Conservation (phyloP, 2,113 vertebrate genomes). For the Erythrocebus patas region DNA sequence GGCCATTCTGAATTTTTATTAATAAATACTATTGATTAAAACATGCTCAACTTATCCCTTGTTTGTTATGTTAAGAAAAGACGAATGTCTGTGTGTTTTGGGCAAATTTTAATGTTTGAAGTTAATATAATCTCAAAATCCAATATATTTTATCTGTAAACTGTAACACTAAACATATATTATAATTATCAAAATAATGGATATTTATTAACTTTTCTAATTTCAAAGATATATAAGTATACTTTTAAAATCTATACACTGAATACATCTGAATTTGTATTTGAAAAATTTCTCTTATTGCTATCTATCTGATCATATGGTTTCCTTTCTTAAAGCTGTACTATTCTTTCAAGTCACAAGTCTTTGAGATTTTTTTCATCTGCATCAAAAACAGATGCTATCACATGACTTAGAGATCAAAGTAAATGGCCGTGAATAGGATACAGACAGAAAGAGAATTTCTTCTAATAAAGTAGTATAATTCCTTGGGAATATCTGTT, state of each 20-base stretch:
- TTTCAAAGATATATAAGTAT: not conserved
- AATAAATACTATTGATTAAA: not conserved
- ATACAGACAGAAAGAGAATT: not conserved
- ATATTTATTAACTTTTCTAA: not conserved
- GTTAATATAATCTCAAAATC: not conserved
- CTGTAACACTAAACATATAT: not conserved
- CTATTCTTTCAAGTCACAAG: slow-evolving; percentile 34
- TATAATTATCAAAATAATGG: not conserved
- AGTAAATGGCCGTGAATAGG: not conserved
- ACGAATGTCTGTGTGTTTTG: not conserved
- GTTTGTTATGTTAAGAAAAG: not conserved
- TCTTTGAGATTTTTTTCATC: slow-evolving; percentile 1
- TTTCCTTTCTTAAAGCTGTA: slow-evolving; percentile 21
- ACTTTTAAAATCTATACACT: not conserved
- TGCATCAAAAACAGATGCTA: slow-evolving; percentile 9
- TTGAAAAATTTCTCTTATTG: not conserved
- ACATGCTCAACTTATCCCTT: not conserved
- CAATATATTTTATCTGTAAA: not conserved
- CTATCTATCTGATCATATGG: not conserved
- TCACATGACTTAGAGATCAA: not conserved
- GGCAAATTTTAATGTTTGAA: not conserved
- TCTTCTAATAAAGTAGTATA: not conserved
- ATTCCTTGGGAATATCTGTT: not conserved
- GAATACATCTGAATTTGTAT: slow-evolving; percentile 21
- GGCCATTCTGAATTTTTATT: not conserved